Percentiles rank a stretch among this genome's conserved stretches.
Conservation (phyloP, 2,888 invertebrate species). For the Caenorhabditis zanzibari region DNA sequence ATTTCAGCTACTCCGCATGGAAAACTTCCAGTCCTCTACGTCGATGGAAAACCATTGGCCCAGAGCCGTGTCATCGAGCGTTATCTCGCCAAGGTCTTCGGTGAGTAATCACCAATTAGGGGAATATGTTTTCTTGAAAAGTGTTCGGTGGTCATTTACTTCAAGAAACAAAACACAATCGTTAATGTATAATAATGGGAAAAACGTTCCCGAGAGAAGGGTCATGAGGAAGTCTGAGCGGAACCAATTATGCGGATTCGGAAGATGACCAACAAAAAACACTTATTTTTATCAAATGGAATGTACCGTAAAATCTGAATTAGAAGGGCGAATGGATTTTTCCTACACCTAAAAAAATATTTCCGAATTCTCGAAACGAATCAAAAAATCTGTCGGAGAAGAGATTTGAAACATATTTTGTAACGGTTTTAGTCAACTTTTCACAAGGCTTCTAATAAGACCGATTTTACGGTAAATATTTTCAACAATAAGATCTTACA, state of each 20-base stretch:
- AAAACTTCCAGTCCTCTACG: conserved; percentile 73
- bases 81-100: conserved; percentile 70
- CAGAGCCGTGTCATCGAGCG: conserved; percentile 73
- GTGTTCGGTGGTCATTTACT: not conserved
- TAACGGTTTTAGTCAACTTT: too few species aligned
- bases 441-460: too few species aligned
- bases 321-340: too few species aligned
- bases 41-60: conserved; percentile 69
- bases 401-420: too few species aligned
- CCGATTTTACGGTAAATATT: not conserved
- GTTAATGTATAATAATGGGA: not conserved
- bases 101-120: conserved; percentile 32
- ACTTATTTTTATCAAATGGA: too few species aligned
- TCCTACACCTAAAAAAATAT: too few species aligned
- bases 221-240: not conserved
- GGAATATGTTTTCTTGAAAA: not conserved
- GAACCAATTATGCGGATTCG: not conserved
- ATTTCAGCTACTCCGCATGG: conserved; percentile 73
- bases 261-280: conserved; percentile 13
- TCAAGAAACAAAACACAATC: not conserved
- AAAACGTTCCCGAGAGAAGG: not conserved
- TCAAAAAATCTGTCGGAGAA: too few species aligned
- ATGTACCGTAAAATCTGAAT: too few species aligned
- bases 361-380: too few species aligned
- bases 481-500: conserved; percentile 8